Conservation (phyloP, 2,113 vertebrate species). For the Argyrosomus japonicus region DNA sequence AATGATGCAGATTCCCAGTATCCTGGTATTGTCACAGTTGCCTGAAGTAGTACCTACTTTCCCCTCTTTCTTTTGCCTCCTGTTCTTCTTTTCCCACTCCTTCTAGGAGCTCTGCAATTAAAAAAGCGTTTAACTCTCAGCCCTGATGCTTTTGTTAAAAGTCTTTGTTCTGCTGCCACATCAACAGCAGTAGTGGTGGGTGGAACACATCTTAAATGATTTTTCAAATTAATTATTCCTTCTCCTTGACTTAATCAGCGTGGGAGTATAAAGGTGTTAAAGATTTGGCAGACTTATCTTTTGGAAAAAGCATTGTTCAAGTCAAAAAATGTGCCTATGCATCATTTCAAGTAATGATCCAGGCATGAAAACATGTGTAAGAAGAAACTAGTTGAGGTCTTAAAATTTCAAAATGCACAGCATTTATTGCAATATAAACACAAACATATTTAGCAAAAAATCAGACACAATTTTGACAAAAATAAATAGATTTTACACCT, state of each 20-base stretch:
- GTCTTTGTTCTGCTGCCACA: constrained; percentile 71
- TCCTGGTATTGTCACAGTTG: constrained; percentile 20
- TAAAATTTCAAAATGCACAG: constrained; percentile 75
- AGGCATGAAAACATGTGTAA: not conserved
- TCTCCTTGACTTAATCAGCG: constrained; percentile 48
- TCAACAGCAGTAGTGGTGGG: constrained; percentile 69
- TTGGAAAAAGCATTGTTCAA: constrained; percentile 21
- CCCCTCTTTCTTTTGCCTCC: constrained; percentile 27
- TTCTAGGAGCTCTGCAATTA: constrained; percentile 73
- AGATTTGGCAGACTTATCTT: constrained; percentile 29
- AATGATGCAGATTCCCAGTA: not conserved
- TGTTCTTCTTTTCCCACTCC: constrained; percentile 49
- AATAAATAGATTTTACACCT: constrained; percentile 78
- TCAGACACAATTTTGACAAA: constrained; percentile 72
- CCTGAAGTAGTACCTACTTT: constrained; percentile 19
- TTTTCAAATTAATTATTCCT: constrained; percentile 74
- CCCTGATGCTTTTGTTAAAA: constrained; percentile 64
- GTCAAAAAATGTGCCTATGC: not conserved
- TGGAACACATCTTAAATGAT: constrained; percentile 66
- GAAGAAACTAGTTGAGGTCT: constrained; percentile 15
- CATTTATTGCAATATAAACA: constrained; percentile 79
- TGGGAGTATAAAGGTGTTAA: constrained; percentile 61
- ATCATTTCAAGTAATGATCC: not conserved
- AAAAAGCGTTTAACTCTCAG: constrained; percentile 63
- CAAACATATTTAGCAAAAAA: constrained; percentile 75